Percentiles rank a stretch among this genome's conserved stretches.
Evolutionary conservation across 1,140 invertebrate species (phyloP).

Genomic region (Pteromalus puparum): DNA sequence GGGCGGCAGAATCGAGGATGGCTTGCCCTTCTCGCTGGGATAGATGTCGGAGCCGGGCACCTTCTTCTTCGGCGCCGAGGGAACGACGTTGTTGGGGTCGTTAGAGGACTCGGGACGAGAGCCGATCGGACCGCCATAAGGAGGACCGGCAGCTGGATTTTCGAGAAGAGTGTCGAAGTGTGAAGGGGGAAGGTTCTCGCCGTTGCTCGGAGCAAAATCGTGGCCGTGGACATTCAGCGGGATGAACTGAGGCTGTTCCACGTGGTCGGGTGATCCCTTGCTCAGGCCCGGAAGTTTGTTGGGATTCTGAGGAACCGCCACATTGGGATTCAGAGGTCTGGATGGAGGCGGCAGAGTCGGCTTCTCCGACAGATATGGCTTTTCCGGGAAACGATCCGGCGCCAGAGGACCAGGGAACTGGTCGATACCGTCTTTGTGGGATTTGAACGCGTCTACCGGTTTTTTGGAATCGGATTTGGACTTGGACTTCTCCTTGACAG

Average conservation of each 20-base stretch:
- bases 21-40: slow-evolving; percentile 59
- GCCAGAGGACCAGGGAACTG: slow-evolving; percentile 68
- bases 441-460: slow-evolving; percentile 65
- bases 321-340: background rate
- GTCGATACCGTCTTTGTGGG: slow-evolving; percentile 63
- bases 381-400: slow-evolving; percentile 63
- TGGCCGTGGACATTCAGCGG: slow-evolving; percentile 58
- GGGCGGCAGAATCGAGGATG: background rate
- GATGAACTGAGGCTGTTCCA: slow-evolving; percentile 66
- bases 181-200: slow-evolving; percentile 59
- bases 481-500: slow-evolving; percentile 59
- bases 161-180: slow-evolving; percentile 59
- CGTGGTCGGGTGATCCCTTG: slow-evolving; percentile 44
- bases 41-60: slow-evolving; percentile 50
- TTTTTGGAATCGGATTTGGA: slow-evolving; percentile 68
- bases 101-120: slow-evolving; percentile 51
- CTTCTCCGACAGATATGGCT: slow-evolving; percentile 13
- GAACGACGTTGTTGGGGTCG: slow-evolving; percentile 63
- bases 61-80: slow-evolving; percentile 66
- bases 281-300: slow-evolving; percentile 55
- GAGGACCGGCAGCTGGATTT: slow-evolving; percentile 61
- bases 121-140: slow-evolving; percentile 58
- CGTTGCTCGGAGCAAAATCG: slow-evolving; percentile 60
- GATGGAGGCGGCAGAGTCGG: background rate
- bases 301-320: slow-evolving; percentile 12